A percentile compares a stretch with the other conserved stretches of the same genome.
These are phyloP conservation scores for Limulus polyphemus DNA, from an alignment of 2,888 invertebrate genomes.

Conservation along the genomic window DNA sequence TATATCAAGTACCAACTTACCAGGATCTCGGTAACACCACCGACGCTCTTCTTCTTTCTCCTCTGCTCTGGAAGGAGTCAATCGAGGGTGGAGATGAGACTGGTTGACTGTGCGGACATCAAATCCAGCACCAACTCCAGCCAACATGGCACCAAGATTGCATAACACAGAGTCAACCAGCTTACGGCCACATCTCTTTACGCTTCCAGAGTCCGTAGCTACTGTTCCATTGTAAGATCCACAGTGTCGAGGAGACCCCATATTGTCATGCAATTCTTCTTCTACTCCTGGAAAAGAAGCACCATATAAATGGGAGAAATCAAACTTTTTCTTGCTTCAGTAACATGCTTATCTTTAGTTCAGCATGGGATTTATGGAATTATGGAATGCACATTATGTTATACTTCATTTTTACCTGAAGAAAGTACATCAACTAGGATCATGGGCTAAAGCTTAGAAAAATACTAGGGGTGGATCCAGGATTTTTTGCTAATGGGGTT, in stretches of 20 bases:
- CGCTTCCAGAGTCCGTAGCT: constrained; percentile 21
- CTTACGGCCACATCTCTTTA: constrained; percentile 26
- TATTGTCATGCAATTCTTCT: constrained; percentile 31
- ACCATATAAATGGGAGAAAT: no score
- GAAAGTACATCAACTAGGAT: no score
- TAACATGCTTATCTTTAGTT: no score
- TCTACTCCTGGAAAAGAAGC: constrained; percentile 33
- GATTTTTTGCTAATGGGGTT: no score
- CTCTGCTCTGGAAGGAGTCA: constrained; percentile 46
- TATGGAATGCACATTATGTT: no score
- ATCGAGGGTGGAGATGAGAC: constrained; percentile 63
- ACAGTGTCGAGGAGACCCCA: constrained; percentile 14
- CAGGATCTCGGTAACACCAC: constrained; percentile 26
- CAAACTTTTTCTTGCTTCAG: no score
- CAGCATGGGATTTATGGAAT: no score
- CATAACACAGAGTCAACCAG: constrained; percentile 53
- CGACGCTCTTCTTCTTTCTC: constrained; percentile 25
- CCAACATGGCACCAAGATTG: constrained; percentile 82
- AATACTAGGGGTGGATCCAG: no score
- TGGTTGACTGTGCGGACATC: constrained; percentile 80
- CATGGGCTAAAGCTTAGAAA: no score
- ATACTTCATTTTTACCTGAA: no score
- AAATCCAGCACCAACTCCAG: constrained; percentile 80
- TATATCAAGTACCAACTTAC: constrained; percentile 4
- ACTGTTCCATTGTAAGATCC: constrained; percentile 56